A percentile compares a stretch with the other conserved stretches of the same genome.
Conservation (phyloP, 2,113 vertebrate genomes). For the Oncorhynchus keta region DNA sequence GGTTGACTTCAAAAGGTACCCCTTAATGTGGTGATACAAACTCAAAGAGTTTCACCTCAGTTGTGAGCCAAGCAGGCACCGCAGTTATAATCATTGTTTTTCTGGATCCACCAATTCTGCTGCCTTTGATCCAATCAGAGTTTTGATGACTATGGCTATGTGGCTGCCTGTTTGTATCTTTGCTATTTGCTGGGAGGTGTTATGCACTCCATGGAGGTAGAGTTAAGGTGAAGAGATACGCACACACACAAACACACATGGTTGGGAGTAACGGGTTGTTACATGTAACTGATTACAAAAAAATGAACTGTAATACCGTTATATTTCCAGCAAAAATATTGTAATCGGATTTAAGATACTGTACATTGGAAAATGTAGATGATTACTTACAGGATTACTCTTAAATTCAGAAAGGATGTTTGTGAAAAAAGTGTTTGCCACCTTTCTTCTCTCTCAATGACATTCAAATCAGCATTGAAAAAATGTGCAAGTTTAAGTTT, state of each 20-base stretch:
- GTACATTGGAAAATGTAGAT: not conserved
- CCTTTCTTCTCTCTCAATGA: no score
- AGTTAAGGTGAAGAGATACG: constrained; percentile 1
- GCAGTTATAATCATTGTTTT: constrained; percentile 25
- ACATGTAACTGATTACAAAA: no score
- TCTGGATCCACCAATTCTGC: constrained; percentile 17
- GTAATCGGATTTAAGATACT: no score
- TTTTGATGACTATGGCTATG: constrained; percentile 15
- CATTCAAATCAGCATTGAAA: no score
- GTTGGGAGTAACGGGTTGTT: no score
- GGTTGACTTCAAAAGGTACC: constrained; percentile 21
- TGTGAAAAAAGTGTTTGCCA: no score
- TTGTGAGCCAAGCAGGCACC: constrained; percentile 7
- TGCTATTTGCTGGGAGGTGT: constrained; percentile 4
- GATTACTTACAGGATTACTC: no score
- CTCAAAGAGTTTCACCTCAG: constrained; percentile 19
- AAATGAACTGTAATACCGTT: no score
- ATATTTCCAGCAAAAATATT: no score
- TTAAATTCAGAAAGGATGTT: no score
- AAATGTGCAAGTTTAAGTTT: no score
- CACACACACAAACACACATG: no score
- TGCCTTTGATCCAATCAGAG: constrained; percentile 57
- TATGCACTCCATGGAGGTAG: constrained; percentile 19
- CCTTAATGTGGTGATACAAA: constrained; percentile 33
- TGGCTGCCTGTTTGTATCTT: not conserved